phyloP scores from a whole-genome alignment of 2,113 vertebrate species.

The Odocoileus virginianus region DNA sequence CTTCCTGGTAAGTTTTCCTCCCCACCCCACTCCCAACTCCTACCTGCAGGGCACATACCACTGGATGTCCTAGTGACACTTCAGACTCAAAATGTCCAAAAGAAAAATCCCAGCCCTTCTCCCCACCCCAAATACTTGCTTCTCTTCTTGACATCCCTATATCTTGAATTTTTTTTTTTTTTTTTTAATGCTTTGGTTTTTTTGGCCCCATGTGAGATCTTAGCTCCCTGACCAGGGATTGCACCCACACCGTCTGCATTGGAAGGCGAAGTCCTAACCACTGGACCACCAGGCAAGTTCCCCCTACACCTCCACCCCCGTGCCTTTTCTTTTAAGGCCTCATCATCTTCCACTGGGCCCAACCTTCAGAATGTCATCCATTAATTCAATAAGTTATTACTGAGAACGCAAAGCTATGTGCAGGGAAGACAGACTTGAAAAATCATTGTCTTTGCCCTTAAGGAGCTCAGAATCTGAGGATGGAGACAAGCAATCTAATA shows the following conservation, averaged over 20 bases:
- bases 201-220: not conserved
- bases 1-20: not conserved
- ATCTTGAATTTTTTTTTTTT: not conserved
- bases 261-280: not conserved
- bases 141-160: not conserved
- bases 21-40: not conserved
- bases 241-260: not conserved
- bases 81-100: not conserved
- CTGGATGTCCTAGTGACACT: not conserved
- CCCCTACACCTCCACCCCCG: rapidly evolving
- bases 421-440: not conserved
- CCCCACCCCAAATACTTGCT: not conserved
- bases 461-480: constrained; percentile 13
- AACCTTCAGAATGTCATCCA: not conserved
- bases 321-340: not conserved
- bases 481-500: not conserved
- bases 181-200: not conserved
- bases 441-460: constrained; percentile 17
- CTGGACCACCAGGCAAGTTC: not conserved
- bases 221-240: not conserved
- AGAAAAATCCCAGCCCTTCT: not conserved
- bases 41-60: not conserved
- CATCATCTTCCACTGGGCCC: not conserved
- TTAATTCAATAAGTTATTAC: not conserved
- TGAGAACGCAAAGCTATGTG: not conserved